These are phyloP conservation scores for Drosophila hydei DNA, from an alignment of 1,140 invertebrate genomes.

Conservation along the genomic window DNA sequence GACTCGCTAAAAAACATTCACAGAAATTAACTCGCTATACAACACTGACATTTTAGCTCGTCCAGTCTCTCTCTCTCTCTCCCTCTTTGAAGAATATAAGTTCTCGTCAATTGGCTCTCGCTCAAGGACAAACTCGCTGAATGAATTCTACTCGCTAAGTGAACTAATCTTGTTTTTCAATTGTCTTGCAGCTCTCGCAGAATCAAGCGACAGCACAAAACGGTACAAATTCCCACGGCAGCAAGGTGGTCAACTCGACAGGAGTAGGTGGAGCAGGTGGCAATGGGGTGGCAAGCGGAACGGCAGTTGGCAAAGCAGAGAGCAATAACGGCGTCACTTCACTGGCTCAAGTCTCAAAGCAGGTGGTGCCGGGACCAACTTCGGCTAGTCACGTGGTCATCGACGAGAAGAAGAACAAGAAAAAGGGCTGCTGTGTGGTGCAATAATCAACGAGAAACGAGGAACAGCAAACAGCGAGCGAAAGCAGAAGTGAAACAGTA, in stretches of 20 bases:
- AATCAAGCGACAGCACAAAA: conserved; percentile 83
- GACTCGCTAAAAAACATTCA: too few species aligned
- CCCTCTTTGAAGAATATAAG: too few species aligned
- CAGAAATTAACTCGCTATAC: too few species aligned
- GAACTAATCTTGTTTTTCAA: background rate
- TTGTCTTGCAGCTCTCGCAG: conserved; percentile 69
- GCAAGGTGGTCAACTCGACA: conserved; percentile 56
- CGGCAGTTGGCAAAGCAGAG: conserved; percentile 48
- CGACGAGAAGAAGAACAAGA: conserved; percentile 83
- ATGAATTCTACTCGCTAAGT: conserved; percentile 1
- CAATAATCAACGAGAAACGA: conserved; percentile 65
- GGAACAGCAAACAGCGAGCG: background rate
- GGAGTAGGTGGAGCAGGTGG: conserved; percentile 28
- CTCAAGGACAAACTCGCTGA: too few species aligned
- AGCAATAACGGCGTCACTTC: conserved; percentile 77
- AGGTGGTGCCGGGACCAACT: conserved; percentile 82
- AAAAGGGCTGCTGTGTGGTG: conserved; percentile 83
- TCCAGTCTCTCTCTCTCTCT: too few species aligned
- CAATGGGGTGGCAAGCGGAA: conserved; percentile 30
- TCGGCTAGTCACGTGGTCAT: conserved; percentile 84
- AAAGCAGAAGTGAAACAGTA: background rate
- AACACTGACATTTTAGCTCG: too few species aligned
- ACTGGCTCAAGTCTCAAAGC: conserved; percentile 80
- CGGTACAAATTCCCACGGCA: conserved; percentile 82
- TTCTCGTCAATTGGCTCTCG: too few species aligned